Evolutionary conservation across 2,888 invertebrate species (phyloP).

Genomic region (Eupithecia tripunctaria): DNA sequence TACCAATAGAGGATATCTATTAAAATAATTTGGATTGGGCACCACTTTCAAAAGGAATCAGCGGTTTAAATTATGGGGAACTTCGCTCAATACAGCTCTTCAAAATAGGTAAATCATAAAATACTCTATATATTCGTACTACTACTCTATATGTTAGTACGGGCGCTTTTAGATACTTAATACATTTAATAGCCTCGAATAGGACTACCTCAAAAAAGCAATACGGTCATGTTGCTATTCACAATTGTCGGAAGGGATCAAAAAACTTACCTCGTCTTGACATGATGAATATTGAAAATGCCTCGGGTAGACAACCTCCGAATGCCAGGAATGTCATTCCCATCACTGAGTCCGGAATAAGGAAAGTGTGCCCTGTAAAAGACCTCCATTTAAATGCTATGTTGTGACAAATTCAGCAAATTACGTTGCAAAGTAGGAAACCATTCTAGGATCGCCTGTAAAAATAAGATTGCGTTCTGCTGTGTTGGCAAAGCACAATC

Average conservation of each 20-base stretch:
- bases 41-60: background rate
- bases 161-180: background rate
- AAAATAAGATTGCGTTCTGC: background rate
- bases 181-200: background rate
- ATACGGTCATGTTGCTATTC: background rate
- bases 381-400: background rate
- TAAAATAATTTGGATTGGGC: background rate
- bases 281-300: conserved; percentile 92
- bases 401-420: no score
- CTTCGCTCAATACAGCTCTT: background rate
- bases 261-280: conserved; percentile 89
- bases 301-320: conserved; percentile 94
- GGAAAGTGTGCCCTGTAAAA: conserved; percentile 87
- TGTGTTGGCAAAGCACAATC: background rate
- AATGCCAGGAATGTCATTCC: conserved; percentile 96
- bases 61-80: background rate
- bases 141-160: background rate
- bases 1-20: background rate
- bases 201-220: background rate
- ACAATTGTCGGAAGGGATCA: background rate
- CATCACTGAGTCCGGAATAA: conserved; percentile 94
- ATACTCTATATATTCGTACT: background rate
- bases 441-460: background rate
- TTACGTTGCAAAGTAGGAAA: background rate
- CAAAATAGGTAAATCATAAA: background rate